These are phyloP conservation scores for Gorsachius goisagi DNA, from an alignment of 2,113 vertebrate species.

Conservation along the genomic window DNA sequence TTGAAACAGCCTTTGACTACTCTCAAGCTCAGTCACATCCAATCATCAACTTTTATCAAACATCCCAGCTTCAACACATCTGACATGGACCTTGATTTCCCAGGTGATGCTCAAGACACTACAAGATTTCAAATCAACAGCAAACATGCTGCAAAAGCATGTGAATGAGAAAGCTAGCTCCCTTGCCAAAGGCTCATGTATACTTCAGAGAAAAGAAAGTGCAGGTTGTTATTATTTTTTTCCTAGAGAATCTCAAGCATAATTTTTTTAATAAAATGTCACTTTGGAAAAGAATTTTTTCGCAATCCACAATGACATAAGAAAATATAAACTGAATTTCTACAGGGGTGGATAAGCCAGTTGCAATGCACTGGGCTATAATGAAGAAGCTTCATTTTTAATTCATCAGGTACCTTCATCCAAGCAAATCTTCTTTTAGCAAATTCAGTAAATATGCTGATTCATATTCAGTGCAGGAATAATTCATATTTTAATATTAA, in stretches of 20 bases:
- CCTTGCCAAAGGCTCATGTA: constrained; percentile 9
- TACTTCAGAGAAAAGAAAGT: constrained; percentile 13
- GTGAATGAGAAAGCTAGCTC: constrained; percentile 19
- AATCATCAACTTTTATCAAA: constrained; percentile 34
- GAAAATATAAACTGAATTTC: background rate
- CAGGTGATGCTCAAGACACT: constrained; percentile 13
- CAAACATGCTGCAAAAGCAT: background rate
- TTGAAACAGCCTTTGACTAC: background rate
- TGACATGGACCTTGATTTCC: constrained; percentile 54
- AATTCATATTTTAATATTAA: constrained; percentile 47
- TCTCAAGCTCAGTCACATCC: background rate
- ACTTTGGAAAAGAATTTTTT: background rate
- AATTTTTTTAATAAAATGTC: background rate
- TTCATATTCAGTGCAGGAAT: constrained; percentile 2
- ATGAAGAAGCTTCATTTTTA: constrained; percentile 8
- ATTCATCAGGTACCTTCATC: background rate
- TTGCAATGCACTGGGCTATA: background rate
- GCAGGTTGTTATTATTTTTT: background rate
- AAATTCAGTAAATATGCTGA: background rate
- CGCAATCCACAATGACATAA: background rate
- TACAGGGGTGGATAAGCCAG: background rate
- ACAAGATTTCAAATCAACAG: constrained; percentile 36
- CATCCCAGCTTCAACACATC: background rate
- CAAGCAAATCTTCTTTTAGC: constrained; percentile 9
- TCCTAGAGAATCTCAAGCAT: background rate